These are phyloP conservation scores for Tachina grossa DNA, from an alignment of 2,888 invertebrate species.

Conservation along the genomic window DNA sequence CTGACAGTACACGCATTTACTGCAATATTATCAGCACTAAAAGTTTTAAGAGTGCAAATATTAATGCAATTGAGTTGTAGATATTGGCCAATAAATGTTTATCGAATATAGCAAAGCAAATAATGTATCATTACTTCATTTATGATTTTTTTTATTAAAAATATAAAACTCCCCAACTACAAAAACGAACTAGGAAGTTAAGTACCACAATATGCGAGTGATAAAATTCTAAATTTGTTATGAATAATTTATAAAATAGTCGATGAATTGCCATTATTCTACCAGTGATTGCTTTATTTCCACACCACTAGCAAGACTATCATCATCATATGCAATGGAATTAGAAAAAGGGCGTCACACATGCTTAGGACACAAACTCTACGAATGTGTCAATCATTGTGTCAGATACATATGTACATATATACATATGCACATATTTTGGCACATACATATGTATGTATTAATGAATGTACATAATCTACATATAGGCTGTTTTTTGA, in stretches of 20 bases:
- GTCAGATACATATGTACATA: too few species aligned
- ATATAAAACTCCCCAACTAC: neutral
- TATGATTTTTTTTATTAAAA: slow-evolving; percentile 25
- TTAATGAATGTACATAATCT: too few species aligned
- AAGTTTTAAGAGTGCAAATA: slow-evolving; percentile 1
- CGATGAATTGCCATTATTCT: neutral
- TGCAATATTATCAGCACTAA: neutral
- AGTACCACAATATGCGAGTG: neutral
- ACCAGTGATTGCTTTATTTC: neutral
- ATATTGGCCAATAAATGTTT: slow-evolving; percentile 18
- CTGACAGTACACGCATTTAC: neutral
- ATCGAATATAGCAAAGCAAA: neutral
- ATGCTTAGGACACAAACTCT: too few species aligned
- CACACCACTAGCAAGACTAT: neutral
- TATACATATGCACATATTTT: too few species aligned
- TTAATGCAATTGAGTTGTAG: neutral
- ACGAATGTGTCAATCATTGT: too few species aligned
- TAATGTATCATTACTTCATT: neutral
- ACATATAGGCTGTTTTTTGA: too few species aligned
- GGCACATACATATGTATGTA: too few species aligned
- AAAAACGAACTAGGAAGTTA: neutral
- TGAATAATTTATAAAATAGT: neutral
- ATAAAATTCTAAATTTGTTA: neutral
- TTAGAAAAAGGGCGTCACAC: too few species aligned
- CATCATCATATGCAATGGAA: too few species aligned